Conservation (phyloP, 2,797 vertebrate genomes). For the Acrossocheilus fasciatus region DNA sequence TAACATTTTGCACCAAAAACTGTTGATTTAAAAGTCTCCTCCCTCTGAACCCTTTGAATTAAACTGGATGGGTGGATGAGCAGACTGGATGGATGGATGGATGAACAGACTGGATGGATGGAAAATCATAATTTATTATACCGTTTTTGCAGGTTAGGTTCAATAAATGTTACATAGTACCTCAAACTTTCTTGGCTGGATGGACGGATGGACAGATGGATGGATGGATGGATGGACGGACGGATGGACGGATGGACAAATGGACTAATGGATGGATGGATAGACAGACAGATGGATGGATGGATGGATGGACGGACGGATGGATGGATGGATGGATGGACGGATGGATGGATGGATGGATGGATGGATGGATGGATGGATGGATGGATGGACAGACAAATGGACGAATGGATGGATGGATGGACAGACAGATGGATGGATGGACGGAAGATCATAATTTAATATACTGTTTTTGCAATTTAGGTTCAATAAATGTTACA, state of each 20-base stretch:
- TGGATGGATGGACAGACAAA: not conserved
- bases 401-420: no score
- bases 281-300: not conserved
- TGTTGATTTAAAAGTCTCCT: not conserved
- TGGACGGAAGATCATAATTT: not conserved
- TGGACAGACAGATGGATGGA: no score
- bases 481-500: not conserved
- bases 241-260: no score
- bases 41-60: not conserved
- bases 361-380: not conserved
- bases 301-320: not conserved
- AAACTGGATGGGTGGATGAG: not conserved
- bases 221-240: not conserved
- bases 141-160: not conserved
- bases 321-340: no score
- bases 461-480: no score
- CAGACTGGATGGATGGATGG: not conserved
- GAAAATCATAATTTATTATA: not conserved
- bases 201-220: not conserved
- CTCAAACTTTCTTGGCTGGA: not conserved
- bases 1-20: not conserved
- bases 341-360: not conserved
- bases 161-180: not conserved
- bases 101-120: not conserved
- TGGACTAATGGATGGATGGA: no score